These are phyloP conservation scores for Nebria brevicollis DNA, from an alignment of 2,888 invertebrate genomes.

Conservation along the genomic window DNA sequence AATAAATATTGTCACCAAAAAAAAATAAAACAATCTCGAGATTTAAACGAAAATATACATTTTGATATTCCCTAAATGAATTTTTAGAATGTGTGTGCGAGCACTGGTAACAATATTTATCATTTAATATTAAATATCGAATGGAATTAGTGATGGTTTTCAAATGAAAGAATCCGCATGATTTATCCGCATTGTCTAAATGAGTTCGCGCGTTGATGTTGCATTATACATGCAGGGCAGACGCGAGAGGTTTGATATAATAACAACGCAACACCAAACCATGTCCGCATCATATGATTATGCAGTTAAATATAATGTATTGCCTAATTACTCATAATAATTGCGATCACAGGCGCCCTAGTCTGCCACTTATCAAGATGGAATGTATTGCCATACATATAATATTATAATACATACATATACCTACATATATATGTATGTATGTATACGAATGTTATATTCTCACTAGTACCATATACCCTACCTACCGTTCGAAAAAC, in stretches of 20 bases:
- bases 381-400: background rate
- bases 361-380: slow-evolving; percentile 1
- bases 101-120: no score
- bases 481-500: background rate
- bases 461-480: background rate
- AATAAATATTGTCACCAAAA: no score
- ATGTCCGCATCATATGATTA: background rate
- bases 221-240: background rate
- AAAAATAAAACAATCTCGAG: no score
- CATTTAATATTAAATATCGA: no score
- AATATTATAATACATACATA: background rate
- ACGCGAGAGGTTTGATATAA: background rate
- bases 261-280: slow-evolving; percentile 1
- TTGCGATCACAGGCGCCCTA: background rate
- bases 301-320: slow-evolving; percentile 1
- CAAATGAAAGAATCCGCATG: background rate
- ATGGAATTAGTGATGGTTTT: no score
- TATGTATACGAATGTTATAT: background rate
- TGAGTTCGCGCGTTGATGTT: background rate
- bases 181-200: background rate
- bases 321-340: background rate
- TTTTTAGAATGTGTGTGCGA: no score
- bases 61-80: no score
- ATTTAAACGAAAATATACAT: no score
- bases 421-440: background rate